Evolutionary conservation across 2,888 invertebrate genomes (phyloP), one percentile per base, ranked within the genome.

Genomic region (Sturmia bella): DNA sequence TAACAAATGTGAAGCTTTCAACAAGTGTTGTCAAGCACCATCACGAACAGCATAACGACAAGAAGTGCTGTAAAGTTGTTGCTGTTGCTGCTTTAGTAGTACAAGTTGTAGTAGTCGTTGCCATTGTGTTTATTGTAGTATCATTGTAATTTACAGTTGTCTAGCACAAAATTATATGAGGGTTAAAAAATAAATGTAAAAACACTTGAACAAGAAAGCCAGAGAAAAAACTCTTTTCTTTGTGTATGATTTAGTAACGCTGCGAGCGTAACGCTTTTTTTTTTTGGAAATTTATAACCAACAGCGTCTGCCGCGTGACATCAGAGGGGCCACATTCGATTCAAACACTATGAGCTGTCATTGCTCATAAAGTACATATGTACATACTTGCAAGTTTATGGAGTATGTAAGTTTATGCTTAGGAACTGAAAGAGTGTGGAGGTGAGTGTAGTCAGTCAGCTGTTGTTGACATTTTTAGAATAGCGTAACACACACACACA

Each of bases 381-480:
- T 59, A 17, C 2, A 12, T 19, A 12, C n/a, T n/a, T 52, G 32
- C 75, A 32, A 7, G 9, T 32, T 32, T 32, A 9, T 7, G 3
- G 32, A 32, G n/a, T n/a, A 32, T 32, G 32, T 9, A 7, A 3
- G 45, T 73, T n/a, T n/a, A n/a, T n/a, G n/a, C n/a, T n/a, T n/a
- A n/a, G n/a, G n/a, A n/a, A n/a, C n/a, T n/a, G n/a, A n/a, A n/a
- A n/a, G 52, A 21, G 50, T 41, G 11, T 63, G 17, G 43, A 48
- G 11, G 24, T 45, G 48, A 41, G 5, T 39, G 32, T n/a, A 50
- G 57, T 61, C 52, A 75, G 83, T 83, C 83, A 84, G 84, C 84
- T 83, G 84, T 74, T 84, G 73, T 73, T 84, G 84, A 81, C 84
- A 83, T 74, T 78, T 81, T 74, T 70, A 64, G 59, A 82, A 74